These are phyloP conservation scores for Sarotherodon lohbergeri DNA, from an alignment of 2,113 vertebrate species.

Conservation along the genomic window DNA sequence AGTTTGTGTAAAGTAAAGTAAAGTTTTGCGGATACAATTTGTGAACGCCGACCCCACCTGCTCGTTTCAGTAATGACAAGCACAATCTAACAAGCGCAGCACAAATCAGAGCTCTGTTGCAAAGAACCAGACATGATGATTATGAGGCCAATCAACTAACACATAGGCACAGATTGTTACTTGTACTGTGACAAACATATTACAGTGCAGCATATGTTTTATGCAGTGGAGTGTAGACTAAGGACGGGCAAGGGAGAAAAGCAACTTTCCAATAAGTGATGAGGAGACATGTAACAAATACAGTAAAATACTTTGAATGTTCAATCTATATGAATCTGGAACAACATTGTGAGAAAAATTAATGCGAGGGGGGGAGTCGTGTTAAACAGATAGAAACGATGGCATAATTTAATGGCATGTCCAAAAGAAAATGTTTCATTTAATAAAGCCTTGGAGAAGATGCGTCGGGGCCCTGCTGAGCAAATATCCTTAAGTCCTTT, in stretches of 20 bases:
- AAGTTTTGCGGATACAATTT: neutral
- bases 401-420: neutral
- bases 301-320: neutral
- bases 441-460: neutral
- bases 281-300: neutral
- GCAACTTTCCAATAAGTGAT: neutral
- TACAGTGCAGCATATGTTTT: neutral
- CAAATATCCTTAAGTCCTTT: neutral
- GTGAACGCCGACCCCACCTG: neutral
- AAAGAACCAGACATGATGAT: neutral
- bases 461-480: neutral
- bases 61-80: neutral
- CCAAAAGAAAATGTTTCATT: neutral
- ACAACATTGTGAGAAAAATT: neutral
- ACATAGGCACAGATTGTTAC: neutral
- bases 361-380: accelerated
- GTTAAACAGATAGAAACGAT: neutral
- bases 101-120: neutral
- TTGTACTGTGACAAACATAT: neutral
- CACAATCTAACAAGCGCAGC: neutral
- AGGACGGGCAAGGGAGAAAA: neutral
- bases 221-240: neutral
- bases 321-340: neutral
- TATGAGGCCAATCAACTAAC: neutral
- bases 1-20: neutral